Evolutionary conservation across 2,888 invertebrate species (phyloP).

Genomic region (Hirtodrosophila trivittata): DNA sequence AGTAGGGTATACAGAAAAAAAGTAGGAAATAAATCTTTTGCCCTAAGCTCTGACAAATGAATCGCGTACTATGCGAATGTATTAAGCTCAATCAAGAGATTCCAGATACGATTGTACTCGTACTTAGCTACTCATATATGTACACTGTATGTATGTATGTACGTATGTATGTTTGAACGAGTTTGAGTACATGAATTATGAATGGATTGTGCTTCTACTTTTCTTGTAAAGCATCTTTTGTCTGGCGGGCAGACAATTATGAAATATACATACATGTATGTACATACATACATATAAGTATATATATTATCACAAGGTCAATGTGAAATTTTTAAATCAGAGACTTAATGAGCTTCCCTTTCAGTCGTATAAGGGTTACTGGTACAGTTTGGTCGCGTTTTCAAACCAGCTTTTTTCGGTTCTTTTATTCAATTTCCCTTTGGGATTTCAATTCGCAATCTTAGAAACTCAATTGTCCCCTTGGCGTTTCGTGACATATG

Average conservation of each 20-base stretch:
- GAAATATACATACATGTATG: slow-evolving; percentile 10
- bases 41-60: slow-evolving; percentile 41
- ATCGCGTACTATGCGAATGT: slow-evolving; percentile 70
- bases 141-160: neutral
- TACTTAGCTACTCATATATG: slow-evolving; percentile 10
- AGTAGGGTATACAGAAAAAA: neutral
- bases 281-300: neutral
- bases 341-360: slow-evolving; percentile 31
- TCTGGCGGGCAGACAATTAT: slow-evolving; percentile 40
- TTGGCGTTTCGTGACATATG: neutral
- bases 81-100: slow-evolving; percentile 71
- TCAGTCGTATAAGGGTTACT: slow-evolving; percentile 11
- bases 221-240: slow-evolving; percentile 29
- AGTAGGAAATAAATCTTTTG: slow-evolving; percentile 27
- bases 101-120: slow-evolving; percentile 19
- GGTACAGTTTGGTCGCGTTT: neutral
- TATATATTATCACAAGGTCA: slow-evolving; percentile 54
- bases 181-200: neutral
- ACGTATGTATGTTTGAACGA: neutral
- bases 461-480: neutral
- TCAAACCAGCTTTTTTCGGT: neutral
- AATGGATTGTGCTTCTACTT: slow-evolving; percentile 14
- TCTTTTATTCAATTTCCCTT: neutral
- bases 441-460: neutral
- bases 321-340: slow-evolving; percentile 55